Percentiles rank a stretch among this genome's conserved stretches.
phyloP scores from a whole-genome alignment of 2,888 invertebrate species.

The Amblyjoppa proteus region DNA sequence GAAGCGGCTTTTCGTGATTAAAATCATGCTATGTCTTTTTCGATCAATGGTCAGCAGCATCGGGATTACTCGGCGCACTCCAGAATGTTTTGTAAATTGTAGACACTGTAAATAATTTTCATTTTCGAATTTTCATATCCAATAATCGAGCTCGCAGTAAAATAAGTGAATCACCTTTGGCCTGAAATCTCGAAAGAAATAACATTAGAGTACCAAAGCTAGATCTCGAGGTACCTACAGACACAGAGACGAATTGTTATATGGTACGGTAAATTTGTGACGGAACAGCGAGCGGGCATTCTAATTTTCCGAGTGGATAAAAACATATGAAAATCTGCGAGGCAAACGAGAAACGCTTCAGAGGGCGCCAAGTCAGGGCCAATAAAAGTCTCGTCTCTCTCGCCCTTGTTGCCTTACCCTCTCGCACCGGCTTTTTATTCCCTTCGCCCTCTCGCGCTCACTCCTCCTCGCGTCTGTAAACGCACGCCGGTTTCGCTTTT shows the following conservation, averaged over 20 bases:
- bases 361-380: constrained; percentile 83
- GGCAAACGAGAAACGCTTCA: constrained; percentile 82
- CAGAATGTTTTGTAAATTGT: too few species aligned
- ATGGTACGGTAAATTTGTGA: neutral
- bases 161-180: too few species aligned
- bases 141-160: too few species aligned
- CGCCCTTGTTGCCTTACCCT: constrained; percentile 66
- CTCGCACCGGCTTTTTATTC: constrained; percentile 65
- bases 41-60: neutral
- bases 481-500: constrained; percentile 70
- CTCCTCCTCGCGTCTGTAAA: constrained; percentile 59
- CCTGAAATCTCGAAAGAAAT: too few species aligned
- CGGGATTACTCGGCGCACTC: too few species aligned
- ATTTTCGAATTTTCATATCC: too few species aligned
- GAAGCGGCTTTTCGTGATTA: neutral
- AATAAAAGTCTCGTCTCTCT: constrained; percentile 82
- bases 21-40: neutral
- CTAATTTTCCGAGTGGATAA: constrained; percentile 84
- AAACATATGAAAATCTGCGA: constrained; percentile 84
- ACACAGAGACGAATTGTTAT: neutral
- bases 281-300: constrained; percentile 72
- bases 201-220: constrained; percentile 1
- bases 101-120: too few species aligned
- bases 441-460: constrained; percentile 51
- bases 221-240: neutral